Base-by-base conservation (phyloP, 1,140 invertebrate species). In the Neodiprion lecontei region DNA sequence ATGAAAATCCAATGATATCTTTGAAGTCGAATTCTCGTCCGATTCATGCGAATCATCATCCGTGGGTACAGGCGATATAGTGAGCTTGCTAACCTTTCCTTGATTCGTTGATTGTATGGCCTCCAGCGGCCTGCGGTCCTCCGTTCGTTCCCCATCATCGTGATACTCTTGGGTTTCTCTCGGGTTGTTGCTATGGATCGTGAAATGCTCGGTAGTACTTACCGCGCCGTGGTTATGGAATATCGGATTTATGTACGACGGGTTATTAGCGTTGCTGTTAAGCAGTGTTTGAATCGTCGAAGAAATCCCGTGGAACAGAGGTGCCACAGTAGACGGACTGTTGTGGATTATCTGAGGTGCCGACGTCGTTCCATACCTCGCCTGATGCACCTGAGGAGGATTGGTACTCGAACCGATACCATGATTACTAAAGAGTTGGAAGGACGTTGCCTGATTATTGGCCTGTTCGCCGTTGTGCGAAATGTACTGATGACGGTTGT, bases 341-440 rank as follows among this genome's bases (percentile, higher is more conserved):
- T 83, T 87, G 40, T 81, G 84, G 48, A 87, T 82, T 7, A 87
- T 80, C 65, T 86, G 86, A 1, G 86, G 80, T 1, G 70, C 75
- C 1, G 81, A 67, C 0, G 85, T 87, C 11, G 86, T 86, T 68
- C 79, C 86, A 68, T 84, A 88, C 11, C 83, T 76, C 23, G 88
- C 79, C 67, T 88, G 86, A 67, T 88, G 87, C 0, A 87, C 79
- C 53, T 86, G 86, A 14, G 82, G 83, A 0, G 84, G 69, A 7
- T 78, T 75, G 0, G 86, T 88, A 2, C 86, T 88, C 0, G 87
- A 87, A 14, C 83, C 82, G 7, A 73, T 79, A 1, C 85, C 84
- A n/a, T 88, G 87, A 73, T 83, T 88, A 69, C 86, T 88, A 67
- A 89, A 89, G 17, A 88, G 48, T 28, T 89, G 88, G 69, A 87